Evolutionary conservation across 1,140 invertebrate genomes (phyloP).

Genomic region (Caenorhabditis inopinata): DNA sequence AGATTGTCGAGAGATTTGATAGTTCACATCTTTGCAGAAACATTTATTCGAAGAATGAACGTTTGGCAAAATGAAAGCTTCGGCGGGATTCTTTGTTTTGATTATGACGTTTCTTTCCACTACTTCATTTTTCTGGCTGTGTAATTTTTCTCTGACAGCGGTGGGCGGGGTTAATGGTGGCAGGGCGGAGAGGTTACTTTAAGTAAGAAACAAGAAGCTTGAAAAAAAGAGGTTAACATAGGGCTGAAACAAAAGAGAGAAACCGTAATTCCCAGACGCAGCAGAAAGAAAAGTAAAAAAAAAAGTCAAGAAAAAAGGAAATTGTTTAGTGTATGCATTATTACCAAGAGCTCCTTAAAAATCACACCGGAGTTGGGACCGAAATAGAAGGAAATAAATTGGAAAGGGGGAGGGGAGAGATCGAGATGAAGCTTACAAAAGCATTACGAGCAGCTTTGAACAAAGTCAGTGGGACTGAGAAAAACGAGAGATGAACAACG

Average conservation of each 20-base stretch:
- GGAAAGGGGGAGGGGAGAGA: not conserved
- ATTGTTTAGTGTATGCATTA: not conserved
- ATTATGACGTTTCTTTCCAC: too few relatives aligned
- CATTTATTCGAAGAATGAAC: not conserved
- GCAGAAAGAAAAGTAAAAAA: not conserved
- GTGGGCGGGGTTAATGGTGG: too few relatives aligned
- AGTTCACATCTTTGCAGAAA: not conserved
- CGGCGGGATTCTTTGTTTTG: not conserved
- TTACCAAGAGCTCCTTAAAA: not conserved
- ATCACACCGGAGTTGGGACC: not conserved
- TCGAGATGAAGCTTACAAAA: constrained; percentile 9
- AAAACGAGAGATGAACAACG: not conserved
- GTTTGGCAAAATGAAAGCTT: not conserved
- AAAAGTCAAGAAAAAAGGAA: too few relatives aligned
- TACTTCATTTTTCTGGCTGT: not conserved
- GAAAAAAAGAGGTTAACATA: not conserved
- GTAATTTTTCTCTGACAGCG: too few relatives aligned
- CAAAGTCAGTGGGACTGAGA: constrained; percentile 10
- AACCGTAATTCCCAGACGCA: not conserved
- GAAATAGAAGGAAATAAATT: not conserved
- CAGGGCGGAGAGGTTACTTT: too few relatives aligned
- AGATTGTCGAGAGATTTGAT: too few relatives aligned
- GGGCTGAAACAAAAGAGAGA: not conserved
- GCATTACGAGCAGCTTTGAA: constrained; percentile 30
- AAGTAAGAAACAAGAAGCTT: not conserved